A percentile compares a stretch with the other conserved stretches of the same genome.
Conservation (phyloP, 2,888 invertebrate species). For the Lissonota sp. region DNA sequence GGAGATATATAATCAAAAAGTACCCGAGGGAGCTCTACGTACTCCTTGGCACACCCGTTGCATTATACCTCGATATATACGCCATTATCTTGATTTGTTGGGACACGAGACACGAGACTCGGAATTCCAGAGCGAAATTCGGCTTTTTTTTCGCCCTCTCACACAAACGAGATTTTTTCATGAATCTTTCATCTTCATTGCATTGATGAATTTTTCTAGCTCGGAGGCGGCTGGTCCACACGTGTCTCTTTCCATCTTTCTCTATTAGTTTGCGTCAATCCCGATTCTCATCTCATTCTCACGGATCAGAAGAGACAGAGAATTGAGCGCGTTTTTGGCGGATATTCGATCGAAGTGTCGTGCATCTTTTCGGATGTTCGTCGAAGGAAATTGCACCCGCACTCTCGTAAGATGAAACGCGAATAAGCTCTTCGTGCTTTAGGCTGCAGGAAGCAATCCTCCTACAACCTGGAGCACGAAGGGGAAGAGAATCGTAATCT, state of each 20-base stretch:
- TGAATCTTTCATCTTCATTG: slow-evolving; percentile 51
- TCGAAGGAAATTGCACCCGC: slow-evolving; percentile 26
- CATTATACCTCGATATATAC: slow-evolving; percentile 80
- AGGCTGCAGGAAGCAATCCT: neutral
- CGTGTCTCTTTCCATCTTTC: slow-evolving; percentile 12
- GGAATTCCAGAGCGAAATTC: neutral
- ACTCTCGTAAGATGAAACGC: slow-evolving; percentile 41
- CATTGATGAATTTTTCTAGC: neutral
- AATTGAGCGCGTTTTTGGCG: neutral
- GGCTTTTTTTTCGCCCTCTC: neutral
- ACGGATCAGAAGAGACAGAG: neutral
- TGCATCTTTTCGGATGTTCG: neutral
- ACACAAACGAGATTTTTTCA: slow-evolving; percentile 13
- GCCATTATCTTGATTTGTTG: slow-evolving; percentile 82
- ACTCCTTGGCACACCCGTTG: slow-evolving; percentile 78
- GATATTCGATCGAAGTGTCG: neutral
- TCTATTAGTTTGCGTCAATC: neutral
- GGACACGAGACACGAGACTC: neutral
- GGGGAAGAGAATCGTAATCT: slow-evolving; percentile 14
- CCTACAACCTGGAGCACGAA: neutral
- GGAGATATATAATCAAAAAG: slow-evolving; percentile 73
- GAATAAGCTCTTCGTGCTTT: slow-evolving; percentile 4
- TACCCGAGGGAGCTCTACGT: slow-evolving; percentile 76
- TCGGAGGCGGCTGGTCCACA: neutral
- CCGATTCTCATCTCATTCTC: neutral